A percentile compares a stretch with the other conserved stretches of the same genome.
Evolutionary conservation across 2,888 invertebrate species (phyloP).

Genomic region (Cheilosia urbana): DNA sequence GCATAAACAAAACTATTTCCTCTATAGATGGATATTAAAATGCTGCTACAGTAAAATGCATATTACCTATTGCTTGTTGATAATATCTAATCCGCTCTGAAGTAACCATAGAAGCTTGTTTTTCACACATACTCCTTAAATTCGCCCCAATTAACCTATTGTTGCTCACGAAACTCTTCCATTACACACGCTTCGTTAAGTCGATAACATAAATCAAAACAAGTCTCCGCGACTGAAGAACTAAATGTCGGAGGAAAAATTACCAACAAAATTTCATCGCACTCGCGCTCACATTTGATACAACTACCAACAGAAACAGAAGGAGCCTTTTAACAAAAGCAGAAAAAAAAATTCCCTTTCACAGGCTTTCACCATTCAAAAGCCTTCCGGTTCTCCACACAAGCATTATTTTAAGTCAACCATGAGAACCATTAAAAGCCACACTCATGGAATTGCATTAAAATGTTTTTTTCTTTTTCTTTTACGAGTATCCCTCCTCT

Average conservation of each 20-base stretch:
- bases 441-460: slow-evolving; percentile 44
- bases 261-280: slow-evolving; percentile 12
- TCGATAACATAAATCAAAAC: background rate
- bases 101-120: too few relatives aligned
- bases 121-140: too few relatives aligned
- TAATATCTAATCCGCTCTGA: too few relatives aligned
- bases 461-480: background rate
- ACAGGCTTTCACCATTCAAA: slow-evolving; percentile 20
- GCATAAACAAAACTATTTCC: too few relatives aligned
- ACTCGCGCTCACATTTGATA: slow-evolving; percentile 6
- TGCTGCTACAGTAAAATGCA: too few relatives aligned
- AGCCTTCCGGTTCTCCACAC: slow-evolving; percentile 16
- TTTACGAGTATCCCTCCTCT: background rate
- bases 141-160: background rate
- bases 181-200: background rate
- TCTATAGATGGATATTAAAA: too few relatives aligned
- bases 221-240: background rate
- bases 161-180: background rate
- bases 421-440: slow-evolving; percentile 41
- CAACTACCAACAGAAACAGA: slow-evolving; percentile 18
- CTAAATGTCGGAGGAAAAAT: slow-evolving; percentile 10
- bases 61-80: too few relatives aligned
- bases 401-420: slow-evolving; percentile 46
- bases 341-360: slow-evolving; percentile 4
- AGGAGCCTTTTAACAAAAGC: background rate